Evolutionary conservation across 2,797 vertebrate genomes (phyloP), one percentile per base, ranked within the genome.

Genomic region (Halcyon smyrnensis): DNA sequence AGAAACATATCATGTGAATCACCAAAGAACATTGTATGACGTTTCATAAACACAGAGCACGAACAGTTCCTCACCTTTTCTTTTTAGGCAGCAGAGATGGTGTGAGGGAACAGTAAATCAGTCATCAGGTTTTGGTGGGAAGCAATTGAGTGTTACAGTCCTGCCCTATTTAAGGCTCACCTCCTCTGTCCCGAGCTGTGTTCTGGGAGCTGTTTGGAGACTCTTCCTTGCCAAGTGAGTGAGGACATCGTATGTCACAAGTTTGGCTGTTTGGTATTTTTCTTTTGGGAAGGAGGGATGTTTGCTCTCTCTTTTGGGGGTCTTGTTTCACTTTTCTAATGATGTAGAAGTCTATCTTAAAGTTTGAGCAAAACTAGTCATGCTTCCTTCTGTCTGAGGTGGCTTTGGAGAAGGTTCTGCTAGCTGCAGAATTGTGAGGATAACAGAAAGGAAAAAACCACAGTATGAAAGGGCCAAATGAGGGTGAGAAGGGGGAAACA

Each of bases 21-120:
- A 25, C 0, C 1, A 18, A 9, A 54, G 15, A 56, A n/a, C 5
- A 12, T 37, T 3, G 0, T 2, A 0, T 3, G 45, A 6, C 17
- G 11, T 12, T 32, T 12, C 0, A 2, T 3, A 3, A 65, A n/a
- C 6, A 6, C 0, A 0, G 41, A 74, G 21, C 30, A 10, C 1
- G 12, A 45, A 9, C 23, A 41, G 1, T 9, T 46, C 65, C 9
- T 0, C 9, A 0, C 11, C 45, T 45, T 45, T 11, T 37, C 8
- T 30, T 70, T 70, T 43, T 16, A 59, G 77, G 60, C 77, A 87
- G 78, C 77, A 63, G 37, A 28, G 51, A 10, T 15, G 32, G 21
- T 56, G 34, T 9, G 5, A 56, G 46, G 68, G 37, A 57, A 24
- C 34, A 46, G 15, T 25, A 69, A 76, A 76, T 53, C 41, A 90